Conservation (phyloP, 1,140 invertebrate genomes). For the Drosophila suzukii region DNA sequence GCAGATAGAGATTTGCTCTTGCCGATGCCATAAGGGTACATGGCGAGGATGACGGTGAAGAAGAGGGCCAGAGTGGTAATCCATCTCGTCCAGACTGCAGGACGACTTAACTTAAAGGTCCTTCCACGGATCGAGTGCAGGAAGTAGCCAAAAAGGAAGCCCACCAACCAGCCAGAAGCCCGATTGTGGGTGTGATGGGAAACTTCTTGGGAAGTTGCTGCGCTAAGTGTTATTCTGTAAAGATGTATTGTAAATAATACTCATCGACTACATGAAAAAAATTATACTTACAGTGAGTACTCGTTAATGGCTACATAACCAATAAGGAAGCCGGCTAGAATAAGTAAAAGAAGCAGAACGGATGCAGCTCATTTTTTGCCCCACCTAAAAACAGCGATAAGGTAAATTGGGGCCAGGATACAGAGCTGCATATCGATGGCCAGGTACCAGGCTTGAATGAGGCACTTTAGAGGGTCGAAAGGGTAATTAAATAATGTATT, state of each 20-base stretch:
- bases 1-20: slow-evolving; percentile 53
- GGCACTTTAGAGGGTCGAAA: slow-evolving; percentile 87
- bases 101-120: slow-evolving; percentile 26
- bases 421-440: slow-evolving; percentile 94
- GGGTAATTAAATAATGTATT: no score
- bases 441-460: slow-evolving; percentile 95
- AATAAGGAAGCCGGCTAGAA: slow-evolving; percentile 10
- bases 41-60: slow-evolving; percentile 65
- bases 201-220: no score
- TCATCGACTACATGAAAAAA: no score
- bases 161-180: slow-evolving; percentile 67
- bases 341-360: slow-evolving; percentile 39
- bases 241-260: no score
- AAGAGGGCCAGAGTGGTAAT: slow-evolving; percentile 63
- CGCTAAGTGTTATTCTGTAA: not conserved
- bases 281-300: slow-evolving; percentile 38
- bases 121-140: slow-evolving; percentile 54
- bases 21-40: slow-evolving; percentile 69
- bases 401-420: slow-evolving; percentile 90
- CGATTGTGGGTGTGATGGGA: slow-evolving; percentile 51
- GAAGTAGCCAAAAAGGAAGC: slow-evolving; percentile 69
- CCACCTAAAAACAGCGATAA: slow-evolving; percentile 88
- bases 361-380: slow-evolving; percentile 63
- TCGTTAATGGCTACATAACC: slow-evolving; percentile 28
- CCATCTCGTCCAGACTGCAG: slow-evolving; percentile 61